These are phyloP conservation scores for Drosophila biarmipes DNA, from an alignment of 1,140 invertebrate genomes.

Conservation along the genomic window DNA sequence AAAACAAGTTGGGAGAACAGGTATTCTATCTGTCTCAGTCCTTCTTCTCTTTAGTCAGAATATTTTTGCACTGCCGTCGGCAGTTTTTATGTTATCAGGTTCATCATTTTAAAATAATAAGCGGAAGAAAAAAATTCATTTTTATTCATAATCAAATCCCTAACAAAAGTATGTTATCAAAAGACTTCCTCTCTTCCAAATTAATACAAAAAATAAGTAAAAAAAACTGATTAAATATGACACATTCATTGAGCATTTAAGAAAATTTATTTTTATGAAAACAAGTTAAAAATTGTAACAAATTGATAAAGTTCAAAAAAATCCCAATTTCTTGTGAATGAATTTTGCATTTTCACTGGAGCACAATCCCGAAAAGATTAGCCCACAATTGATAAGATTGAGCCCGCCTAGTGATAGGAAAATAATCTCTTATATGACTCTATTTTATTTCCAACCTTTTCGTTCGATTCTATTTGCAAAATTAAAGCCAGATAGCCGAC, in stretches of 20 bases:
- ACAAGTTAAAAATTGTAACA: neutral
- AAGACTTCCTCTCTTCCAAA: too few species aligned
- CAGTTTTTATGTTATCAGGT: neutral
- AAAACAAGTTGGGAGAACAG: slow-evolving; percentile 30
- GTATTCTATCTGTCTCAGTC: slow-evolving; percentile 13
- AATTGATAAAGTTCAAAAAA: neutral
- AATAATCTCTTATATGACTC: neutral
- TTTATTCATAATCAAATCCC: too few species aligned
- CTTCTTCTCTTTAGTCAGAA: neutral
- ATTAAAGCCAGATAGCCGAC: slow-evolving; percentile 18
- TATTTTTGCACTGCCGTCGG: slow-evolving; percentile 49
- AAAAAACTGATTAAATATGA: too few species aligned
- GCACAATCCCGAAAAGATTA: slow-evolving; percentile 1
- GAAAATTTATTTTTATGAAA: too few species aligned
- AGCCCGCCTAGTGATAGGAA: neutral
- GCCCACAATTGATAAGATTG: slow-evolving; percentile 12
- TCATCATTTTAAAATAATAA: neutral
- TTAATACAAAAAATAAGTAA: too few species aligned
- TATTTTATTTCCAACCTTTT: slow-evolving; percentile 1
- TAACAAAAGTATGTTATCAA: neutral
- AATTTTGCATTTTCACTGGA: neutral
- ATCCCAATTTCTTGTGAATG: slow-evolving; percentile 22
- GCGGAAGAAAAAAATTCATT: too few species aligned
- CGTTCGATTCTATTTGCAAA: slow-evolving; percentile 13
- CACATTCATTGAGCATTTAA: too few species aligned